Evolutionary conservation across 2,113 vertebrate species (phyloP).

Genomic region (Sander lucioperca): DNA sequence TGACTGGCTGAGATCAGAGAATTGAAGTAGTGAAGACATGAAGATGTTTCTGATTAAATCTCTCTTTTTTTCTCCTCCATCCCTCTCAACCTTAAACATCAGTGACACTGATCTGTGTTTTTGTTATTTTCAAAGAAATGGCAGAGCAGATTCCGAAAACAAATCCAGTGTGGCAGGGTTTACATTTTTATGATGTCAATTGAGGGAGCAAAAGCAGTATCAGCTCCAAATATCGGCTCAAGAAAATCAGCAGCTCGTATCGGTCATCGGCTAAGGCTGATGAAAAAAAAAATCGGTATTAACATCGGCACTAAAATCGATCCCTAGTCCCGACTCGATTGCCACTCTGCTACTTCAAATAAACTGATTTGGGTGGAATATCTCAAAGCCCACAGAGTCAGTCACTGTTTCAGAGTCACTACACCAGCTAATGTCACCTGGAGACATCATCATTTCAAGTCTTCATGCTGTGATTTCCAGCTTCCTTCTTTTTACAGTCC

Average conservation of each 20-base stretch:
- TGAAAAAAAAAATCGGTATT: too few species aligned
- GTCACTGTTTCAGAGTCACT: not conserved
- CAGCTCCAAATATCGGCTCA: too few species aligned
- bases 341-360: not conserved
- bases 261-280: too few species aligned
- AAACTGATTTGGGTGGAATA: not conserved
- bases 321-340: too few species aligned
- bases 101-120: too few species aligned
- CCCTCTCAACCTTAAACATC: not conserved
- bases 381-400: not conserved
- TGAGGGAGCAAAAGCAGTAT: too few species aligned
- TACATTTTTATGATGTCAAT: too few species aligned
- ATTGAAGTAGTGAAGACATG: not conserved
- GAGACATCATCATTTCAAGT: not conserved
- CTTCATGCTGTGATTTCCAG: not conserved
- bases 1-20: not conserved
- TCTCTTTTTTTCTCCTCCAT: not conserved
- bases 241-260: too few species aligned
- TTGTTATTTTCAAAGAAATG: too few species aligned
- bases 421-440: not conserved
- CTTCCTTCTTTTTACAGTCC: not conserved
- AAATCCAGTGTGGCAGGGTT: too few species aligned
- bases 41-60: not conserved
- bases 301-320: too few species aligned
- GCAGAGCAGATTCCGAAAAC: too few species aligned